Percentiles rank a stretch among this genome's conserved stretches.
Conservation (phyloP, 1,140 invertebrate species). For the Delia radicum region DNA sequence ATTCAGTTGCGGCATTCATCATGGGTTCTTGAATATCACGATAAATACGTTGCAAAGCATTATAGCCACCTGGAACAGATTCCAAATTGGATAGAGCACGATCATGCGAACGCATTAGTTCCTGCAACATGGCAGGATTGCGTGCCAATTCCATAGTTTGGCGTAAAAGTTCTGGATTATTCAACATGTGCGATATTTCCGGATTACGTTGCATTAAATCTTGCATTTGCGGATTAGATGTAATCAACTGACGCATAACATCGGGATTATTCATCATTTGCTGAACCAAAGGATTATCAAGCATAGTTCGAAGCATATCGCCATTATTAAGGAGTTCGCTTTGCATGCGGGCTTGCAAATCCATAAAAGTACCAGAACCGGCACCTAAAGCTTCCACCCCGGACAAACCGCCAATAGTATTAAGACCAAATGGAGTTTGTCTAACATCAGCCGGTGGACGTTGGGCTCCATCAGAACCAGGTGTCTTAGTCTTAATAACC, state of each 20-base stretch:
- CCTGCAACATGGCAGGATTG: conserved; percentile 98
- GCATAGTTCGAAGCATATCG: conserved; percentile 87
- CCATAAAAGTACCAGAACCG: conserved; percentile 84
- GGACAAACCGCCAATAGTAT: conserved; percentile 78
- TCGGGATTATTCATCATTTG: conserved; percentile 96
- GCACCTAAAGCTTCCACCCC: conserved; percentile 81
- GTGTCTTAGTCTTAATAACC: conserved; percentile 78
- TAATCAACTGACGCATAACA: conserved; percentile 89
- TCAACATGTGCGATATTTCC: conserved; percentile 98
- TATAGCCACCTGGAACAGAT: conserved; percentile 92
- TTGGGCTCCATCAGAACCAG: conserved; percentile 60
- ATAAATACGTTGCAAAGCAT: conserved; percentile 96
- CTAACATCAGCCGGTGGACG: conserved; percentile 68
- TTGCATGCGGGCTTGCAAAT: conserved; percentile 90
- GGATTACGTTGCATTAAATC: conserved; percentile 95
- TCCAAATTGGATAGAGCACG: conserved; percentile 96
- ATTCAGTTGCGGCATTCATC: conserved; percentile 92
- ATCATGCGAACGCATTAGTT: conserved; percentile 98
- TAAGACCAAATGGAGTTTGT: conserved; percentile 78
- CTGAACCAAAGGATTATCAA: conserved; percentile 97
- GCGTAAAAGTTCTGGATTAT: conserved; percentile 93
- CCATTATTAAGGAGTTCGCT: conserved; percentile 89
- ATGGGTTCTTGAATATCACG: conserved; percentile 98
- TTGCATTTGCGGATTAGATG: conserved; percentile 98
- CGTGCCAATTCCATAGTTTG: conserved; percentile 98